These are phyloP conservation scores for Tragelaphus buxtoni DNA, from an alignment of 2,113 vertebrate genomes.

Conservation along the genomic window DNA sequence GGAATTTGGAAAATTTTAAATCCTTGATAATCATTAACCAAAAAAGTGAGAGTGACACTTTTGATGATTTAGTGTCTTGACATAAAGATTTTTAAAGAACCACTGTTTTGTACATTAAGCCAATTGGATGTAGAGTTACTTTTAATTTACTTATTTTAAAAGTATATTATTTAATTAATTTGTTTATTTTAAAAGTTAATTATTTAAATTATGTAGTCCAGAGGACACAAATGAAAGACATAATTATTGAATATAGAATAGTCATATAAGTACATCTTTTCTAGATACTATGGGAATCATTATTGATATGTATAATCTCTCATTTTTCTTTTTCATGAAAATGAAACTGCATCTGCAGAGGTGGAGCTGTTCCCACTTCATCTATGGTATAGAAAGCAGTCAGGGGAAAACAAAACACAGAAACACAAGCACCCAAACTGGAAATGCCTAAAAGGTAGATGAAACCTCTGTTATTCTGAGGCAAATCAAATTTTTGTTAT, in stretches of 20 bases:
- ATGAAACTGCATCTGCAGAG: neutral
- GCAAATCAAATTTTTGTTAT: neutral
- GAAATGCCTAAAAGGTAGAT: neutral
- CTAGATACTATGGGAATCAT: neutral
- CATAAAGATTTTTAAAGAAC: neutral
- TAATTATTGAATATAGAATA: neutral
- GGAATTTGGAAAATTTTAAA: constrained; percentile 1
- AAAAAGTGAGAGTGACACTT: neutral
- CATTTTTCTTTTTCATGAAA: neutral
- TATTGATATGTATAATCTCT: neutral
- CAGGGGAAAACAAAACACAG: neutral
- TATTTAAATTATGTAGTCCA: neutral
- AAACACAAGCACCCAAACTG: neutral
- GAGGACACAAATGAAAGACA: neutral
- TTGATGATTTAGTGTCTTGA: neutral
- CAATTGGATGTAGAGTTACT: neutral
- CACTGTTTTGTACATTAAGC: neutral
- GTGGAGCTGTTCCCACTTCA: neutral
- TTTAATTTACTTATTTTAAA: neutral
- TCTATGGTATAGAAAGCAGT: neutral
- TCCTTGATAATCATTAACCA: neutral
- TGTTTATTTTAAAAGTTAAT: neutral
- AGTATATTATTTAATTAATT: neutral
- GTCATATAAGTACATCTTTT: neutral
- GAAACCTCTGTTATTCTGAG: neutral